phyloP scores from a whole-genome alignment of 2,888 invertebrate genomes.

The Melanchra persicariae region DNA sequence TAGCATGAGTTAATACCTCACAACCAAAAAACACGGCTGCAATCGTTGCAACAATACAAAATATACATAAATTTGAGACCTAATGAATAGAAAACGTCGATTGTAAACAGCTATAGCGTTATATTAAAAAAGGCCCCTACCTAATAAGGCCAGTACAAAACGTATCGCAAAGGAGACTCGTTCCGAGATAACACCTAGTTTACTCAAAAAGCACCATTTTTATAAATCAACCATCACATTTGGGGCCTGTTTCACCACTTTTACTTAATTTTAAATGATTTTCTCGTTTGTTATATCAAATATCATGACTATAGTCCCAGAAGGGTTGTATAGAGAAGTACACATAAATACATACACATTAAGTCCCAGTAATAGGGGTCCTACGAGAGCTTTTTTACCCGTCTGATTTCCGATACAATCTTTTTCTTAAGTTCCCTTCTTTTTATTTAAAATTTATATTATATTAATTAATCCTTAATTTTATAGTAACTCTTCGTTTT shows the following conservation, averaged over 20 bases:
- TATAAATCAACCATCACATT: constrained; percentile 55
- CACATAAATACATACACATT: not conserved
- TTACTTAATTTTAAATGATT: constrained; percentile 14
- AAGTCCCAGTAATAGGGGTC: not conserved
- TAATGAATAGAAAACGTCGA: constrained; percentile 30
- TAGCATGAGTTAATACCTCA: constrained; percentile 38
- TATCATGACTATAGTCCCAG: not conserved
- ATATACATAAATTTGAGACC: constrained; percentile 49
- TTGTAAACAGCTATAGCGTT: constrained; percentile 44
- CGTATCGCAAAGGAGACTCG: constrained; percentile 52
- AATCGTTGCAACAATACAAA: constrained; percentile 51
- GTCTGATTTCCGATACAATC: not conserved
- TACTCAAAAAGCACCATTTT: constrained; percentile 68
- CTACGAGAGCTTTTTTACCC: not conserved
- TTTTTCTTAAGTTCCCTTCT: not conserved
- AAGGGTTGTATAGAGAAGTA: not conserved
- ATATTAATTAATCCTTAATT: not conserved
- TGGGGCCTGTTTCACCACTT: constrained; percentile 52
- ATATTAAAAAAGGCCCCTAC: constrained; percentile 59
- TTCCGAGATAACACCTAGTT: constrained; percentile 42
- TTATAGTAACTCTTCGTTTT: not conserved
- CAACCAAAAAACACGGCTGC: constrained; percentile 32
- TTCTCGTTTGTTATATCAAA: not conserved
- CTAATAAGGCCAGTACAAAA: constrained; percentile 58
- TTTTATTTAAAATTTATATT: not conserved